Evolutionary conservation across 2,113 vertebrate genomes (phyloP), one percentile per base, ranked within the genome.

Genomic region (Varanus salvator): DNA sequence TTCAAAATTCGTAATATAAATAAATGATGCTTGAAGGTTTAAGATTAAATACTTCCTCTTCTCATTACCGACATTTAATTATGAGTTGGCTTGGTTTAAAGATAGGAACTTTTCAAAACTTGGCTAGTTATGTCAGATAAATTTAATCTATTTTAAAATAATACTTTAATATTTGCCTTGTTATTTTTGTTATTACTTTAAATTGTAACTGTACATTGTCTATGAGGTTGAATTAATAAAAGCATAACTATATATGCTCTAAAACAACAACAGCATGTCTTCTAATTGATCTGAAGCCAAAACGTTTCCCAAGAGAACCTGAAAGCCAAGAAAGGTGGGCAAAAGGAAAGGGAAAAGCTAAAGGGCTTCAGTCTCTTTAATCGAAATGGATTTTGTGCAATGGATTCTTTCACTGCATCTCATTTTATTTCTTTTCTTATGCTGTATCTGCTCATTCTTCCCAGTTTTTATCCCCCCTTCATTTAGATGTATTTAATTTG

Each of bases 401-500:
- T 52, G 74, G 57, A 75, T 80, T 96, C 87, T 76, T 94, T 57
- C 93, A 87, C 88, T 8, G 85, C 17, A 85, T 94, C 90, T 92
- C 80, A 92, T 93, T 68, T 87, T 92, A 94, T 89, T 82, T 90
- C 52, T 89, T 90, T 68, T 82, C 85, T 75, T 27, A 52, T 92
- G 84, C 92, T 89, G 85, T 89, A 92, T 92, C 66, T 95, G 60
- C 80, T 87, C 80, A 80, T 80, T 60, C 76, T 87, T 87, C 44
- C 60, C 52, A 87, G 93, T 94, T 85, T 75, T 93, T 48, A 48
- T 76, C 64, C 25, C 66, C 34, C 80, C 57, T 48, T 93, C 57
- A 69, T 87, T 93, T 93, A 90, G 93, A 89, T 82, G 66, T 76
- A 94, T 92, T 95, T 92, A 86, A 92, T 94, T 94, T 4, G 8